Conservation (phyloP, 2,113 vertebrate genomes). For the Megaptera novaeangliae region DNA sequence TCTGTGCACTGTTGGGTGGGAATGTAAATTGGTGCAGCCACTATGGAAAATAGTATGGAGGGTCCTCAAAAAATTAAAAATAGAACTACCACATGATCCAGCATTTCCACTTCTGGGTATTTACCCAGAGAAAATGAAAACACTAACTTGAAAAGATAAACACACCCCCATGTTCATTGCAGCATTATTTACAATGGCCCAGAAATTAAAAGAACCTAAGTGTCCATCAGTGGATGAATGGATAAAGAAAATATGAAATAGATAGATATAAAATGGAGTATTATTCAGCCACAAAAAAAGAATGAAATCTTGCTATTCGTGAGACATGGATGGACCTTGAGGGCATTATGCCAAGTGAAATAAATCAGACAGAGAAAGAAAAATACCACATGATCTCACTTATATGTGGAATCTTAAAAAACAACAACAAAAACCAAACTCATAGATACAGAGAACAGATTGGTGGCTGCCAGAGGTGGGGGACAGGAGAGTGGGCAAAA, state of each 20-base stretch:
- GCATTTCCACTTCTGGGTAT: background rate
- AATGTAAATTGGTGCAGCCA: background rate
- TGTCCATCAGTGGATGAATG: rapidly evolving
- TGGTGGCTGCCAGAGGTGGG: background rate
- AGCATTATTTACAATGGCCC: background rate
- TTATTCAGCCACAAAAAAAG: background rate
- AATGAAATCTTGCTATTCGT: background rate
- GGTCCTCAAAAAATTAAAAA: background rate
- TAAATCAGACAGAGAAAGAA: background rate
- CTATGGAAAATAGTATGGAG: background rate
- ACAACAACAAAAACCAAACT: background rate
- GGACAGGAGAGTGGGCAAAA: background rate
- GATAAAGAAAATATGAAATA: background rate
- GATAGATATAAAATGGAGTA: background rate
- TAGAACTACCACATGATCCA: background rate
- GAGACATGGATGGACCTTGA: background rate
- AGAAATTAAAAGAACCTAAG: rapidly evolving
- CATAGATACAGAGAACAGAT: background rate
- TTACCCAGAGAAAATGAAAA: background rate
- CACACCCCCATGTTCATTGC: background rate
- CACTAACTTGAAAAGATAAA: background rate
- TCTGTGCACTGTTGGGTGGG: background rate
- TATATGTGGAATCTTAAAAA: background rate
- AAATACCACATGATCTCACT: background rate
- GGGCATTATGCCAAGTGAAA: background rate